Base-by-base conservation (phyloP, 1,140 invertebrate species). In the Tachypleus tridentatus region DNA sequence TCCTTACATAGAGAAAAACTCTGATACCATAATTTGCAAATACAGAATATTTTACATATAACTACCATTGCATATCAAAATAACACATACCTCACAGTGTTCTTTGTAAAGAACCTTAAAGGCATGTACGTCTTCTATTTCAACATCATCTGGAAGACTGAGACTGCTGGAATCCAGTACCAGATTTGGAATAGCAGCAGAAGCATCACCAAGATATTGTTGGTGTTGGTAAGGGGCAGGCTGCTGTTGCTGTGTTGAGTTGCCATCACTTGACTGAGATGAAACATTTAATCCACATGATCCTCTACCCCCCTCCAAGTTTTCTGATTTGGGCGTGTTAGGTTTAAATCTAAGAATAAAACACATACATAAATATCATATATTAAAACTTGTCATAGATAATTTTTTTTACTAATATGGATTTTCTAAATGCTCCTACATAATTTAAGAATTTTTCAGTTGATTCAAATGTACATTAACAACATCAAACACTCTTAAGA, bases 101-200 rank as follows among this genome's bases (percentile, higher is more conserved):
- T 94, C 88, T 69, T 89, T 85, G 75, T 93, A 93, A 66, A 94
- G 84, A 60, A 83, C 86, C 67, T 87, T 84, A 75, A 87, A 89
- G 49, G 85, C 87, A 70, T 88, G 84, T 47, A 91, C 82, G 77
- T 90, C 77, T 64, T 89, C 87, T 10, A 84, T 75, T 3, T 85
- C 86, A 69, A 89, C 84, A 71, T 89, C 87, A 29, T 86, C 86
- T 3, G 87, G 86, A 54, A 92, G 76, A 3, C 82, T 80, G 6
- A 81, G 78, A 7, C 77, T 75, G 10, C 80, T 77, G 51, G 87
- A 81, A 63, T 87, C 84, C 58, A 94, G 86, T 64, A 88, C 83
- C 77, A 93, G 90, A 69, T 86, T 83, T 0, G 90, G 89, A 72
- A 93, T 84, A 3, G 88, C 87, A 63, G 82, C 81, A 64, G 84